Percentiles rank a stretch among this genome's conserved stretches.
These are phyloP conservation scores for Clarias magur DNA, from an alignment of 2,113 vertebrate genomes.

Conservation along the genomic window DNA sequence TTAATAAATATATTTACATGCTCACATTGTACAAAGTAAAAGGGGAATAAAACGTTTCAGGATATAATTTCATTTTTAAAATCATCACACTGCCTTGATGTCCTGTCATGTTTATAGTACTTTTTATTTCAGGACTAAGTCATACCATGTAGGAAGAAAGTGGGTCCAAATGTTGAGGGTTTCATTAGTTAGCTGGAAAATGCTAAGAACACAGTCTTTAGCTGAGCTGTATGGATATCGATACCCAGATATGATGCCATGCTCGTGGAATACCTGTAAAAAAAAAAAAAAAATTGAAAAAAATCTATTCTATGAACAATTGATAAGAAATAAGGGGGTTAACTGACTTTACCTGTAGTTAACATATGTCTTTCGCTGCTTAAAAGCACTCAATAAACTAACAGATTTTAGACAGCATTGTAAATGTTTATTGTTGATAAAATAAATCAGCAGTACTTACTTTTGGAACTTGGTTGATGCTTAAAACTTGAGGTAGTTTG, in stretches of 20 bases:
- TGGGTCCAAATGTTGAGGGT: constrained; percentile 98
- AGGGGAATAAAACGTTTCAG: neutral
- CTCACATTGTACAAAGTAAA: neutral
- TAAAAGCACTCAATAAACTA: neutral
- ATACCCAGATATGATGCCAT: constrained; percentile 89
- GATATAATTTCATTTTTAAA: neutral
- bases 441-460: constrained; percentile 69
- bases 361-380: too few relatives aligned
- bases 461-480: constrained; percentile 87
- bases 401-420: neutral
- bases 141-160: constrained; percentile 86
- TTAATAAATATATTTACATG: neutral
- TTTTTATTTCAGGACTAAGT: too few relatives aligned
- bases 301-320: neutral
- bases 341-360: neutral
- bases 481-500: constrained; percentile 80
- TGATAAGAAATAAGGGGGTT: too few relatives aligned
- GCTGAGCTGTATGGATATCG: constrained; percentile 84
- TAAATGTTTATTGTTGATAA: neutral
- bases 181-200: constrained; percentile 94
- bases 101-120: neutral
- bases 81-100: neutral
- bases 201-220: constrained; percentile 83
- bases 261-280: constrained; percentile 85
- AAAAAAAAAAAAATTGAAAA: neutral